Evolutionary conservation across 1,140 invertebrate species (phyloP).

Genomic region (Panulirus ornatus): DNA sequence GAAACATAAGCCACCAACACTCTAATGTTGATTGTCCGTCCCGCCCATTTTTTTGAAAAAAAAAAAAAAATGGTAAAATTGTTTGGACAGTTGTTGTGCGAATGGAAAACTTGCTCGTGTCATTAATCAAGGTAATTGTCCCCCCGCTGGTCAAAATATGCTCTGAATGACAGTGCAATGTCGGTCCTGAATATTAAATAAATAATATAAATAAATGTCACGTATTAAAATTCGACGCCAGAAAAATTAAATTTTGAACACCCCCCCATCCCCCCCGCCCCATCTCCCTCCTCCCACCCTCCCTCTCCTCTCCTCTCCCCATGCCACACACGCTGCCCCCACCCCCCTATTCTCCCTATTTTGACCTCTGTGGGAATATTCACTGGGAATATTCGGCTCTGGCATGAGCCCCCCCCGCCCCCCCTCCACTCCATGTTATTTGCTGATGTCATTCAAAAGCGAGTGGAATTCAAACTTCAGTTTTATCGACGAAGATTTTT

Average conservation of each 20-base stretch:
- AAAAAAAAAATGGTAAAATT: not conserved
- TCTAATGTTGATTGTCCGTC: not conserved
- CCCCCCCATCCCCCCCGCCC: not conserved
- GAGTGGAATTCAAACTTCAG: too few relatives aligned
- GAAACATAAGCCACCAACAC: not conserved
- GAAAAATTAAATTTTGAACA: not conserved
- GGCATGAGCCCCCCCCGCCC: too few relatives aligned
- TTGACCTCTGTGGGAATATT: too few relatives aligned
- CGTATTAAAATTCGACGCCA: not conserved
- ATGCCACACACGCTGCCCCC: not conserved
- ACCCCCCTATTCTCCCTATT: too few relatives aligned
- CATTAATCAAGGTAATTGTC: slow-evolving; percentile 9
- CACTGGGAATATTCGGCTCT: too few relatives aligned
- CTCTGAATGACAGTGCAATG: slow-evolving; percentile 3
- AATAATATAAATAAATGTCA: slow-evolving; percentile 7
- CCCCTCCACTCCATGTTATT: too few relatives aligned
- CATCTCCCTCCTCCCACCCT: not conserved
- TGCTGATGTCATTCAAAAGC: too few relatives aligned
- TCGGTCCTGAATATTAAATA: not conserved
- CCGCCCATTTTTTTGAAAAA: not conserved
- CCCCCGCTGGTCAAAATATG: not conserved
- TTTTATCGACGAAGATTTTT: too few relatives aligned
- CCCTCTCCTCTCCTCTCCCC: not conserved
- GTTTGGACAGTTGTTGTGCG: not conserved
- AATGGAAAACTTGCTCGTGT: not conserved